Evolutionary conservation across 2,888 invertebrate genomes (phyloP).

Genomic region (Trichopoda pennipes): DNA sequence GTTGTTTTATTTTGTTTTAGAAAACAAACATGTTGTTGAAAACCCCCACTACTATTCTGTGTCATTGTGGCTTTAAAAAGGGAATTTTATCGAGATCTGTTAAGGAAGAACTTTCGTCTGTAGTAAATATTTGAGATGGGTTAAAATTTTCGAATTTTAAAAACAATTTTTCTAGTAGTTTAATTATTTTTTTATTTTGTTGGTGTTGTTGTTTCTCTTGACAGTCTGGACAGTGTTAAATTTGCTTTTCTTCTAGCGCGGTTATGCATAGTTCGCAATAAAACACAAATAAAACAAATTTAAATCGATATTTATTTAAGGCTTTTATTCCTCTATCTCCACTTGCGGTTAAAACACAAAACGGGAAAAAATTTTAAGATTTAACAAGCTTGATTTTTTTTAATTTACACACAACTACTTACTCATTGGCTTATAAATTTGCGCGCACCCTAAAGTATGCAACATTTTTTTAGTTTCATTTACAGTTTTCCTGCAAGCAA

Average conservation of each 20-base stretch:
- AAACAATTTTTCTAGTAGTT: not conserved
- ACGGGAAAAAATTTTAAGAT: not conserved
- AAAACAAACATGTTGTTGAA: no score
- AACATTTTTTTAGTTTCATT: not conserved
- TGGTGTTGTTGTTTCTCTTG: not conserved
- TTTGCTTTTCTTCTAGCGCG: conserved; percentile 1
- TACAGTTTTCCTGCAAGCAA: conserved; percentile 3
- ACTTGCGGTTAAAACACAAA: not conserved
- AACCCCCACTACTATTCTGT: no score
- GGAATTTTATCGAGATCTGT: no score
- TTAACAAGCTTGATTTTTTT: not conserved
- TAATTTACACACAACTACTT: not conserved
- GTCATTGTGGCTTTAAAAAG: no score
- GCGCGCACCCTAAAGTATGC: conserved; percentile 32
- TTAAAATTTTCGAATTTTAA: not conserved
- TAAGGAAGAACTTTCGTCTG: no score
- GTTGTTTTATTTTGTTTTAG: no score
- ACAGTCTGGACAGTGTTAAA: conserved; percentile 4
- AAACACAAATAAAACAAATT: not conserved
- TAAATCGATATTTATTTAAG: not conserved
- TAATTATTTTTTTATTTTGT: not conserved
- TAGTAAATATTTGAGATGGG: no score
- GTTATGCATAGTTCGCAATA: not conserved
- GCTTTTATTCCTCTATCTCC: not conserved
- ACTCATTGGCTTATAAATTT: not conserved